A percentile compares a stretch with the other conserved stretches of the same genome.
These are phyloP conservation scores for Rosalia funebris DNA, from an alignment of 2,888 invertebrate species.

Conservation along the genomic window DNA sequence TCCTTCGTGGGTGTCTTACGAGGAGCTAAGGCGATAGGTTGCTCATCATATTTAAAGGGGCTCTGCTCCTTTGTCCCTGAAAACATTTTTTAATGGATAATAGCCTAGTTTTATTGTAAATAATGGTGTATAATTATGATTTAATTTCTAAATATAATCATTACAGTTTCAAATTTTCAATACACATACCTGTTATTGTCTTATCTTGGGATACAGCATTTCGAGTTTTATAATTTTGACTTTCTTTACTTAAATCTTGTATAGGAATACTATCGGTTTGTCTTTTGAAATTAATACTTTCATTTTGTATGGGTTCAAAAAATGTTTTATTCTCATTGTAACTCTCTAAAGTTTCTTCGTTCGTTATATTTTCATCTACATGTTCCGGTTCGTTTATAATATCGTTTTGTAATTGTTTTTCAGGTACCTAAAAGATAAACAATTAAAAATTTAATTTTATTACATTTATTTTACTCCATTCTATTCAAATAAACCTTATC, in stretches of 20 bases:
- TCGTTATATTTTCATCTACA: slow-evolving; percentile 29
- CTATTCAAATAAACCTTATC: no score
- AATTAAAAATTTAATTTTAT: not conserved
- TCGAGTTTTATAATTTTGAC: slow-evolving; percentile 10
- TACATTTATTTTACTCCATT: no score
- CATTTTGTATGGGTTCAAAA: slow-evolving; percentile 24
- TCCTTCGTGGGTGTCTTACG: slow-evolving; percentile 45
- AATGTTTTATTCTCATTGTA: slow-evolving; percentile 24
- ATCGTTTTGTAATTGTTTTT: slow-evolving; percentile 43
- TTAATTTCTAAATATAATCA: no score
- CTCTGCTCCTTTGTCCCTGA: slow-evolving; percentile 31
- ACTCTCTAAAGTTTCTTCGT: slow-evolving; percentile 26
- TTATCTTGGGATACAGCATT: slow-evolving; percentile 28
- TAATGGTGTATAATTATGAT: no score
- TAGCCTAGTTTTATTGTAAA: no score
- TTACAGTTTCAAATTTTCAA: no score
- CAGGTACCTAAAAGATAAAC: slow-evolving; percentile 49
- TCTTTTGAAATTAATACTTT: slow-evolving; percentile 34
- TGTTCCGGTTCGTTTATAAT: slow-evolving; percentile 25
- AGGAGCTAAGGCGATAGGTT: slow-evolving; percentile 12
- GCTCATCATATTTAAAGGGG: slow-evolving; percentile 33
- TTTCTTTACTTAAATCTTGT: slow-evolving; percentile 27
- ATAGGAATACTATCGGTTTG: slow-evolving; percentile 27
- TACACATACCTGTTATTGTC: slow-evolving; percentile 33
- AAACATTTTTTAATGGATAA: slow-evolving; percentile 18